Evolutionary conservation across 2,888 invertebrate genomes (phyloP), one percentile per base, ranked within the genome.

Genomic region (Suillia variegata): DNA sequence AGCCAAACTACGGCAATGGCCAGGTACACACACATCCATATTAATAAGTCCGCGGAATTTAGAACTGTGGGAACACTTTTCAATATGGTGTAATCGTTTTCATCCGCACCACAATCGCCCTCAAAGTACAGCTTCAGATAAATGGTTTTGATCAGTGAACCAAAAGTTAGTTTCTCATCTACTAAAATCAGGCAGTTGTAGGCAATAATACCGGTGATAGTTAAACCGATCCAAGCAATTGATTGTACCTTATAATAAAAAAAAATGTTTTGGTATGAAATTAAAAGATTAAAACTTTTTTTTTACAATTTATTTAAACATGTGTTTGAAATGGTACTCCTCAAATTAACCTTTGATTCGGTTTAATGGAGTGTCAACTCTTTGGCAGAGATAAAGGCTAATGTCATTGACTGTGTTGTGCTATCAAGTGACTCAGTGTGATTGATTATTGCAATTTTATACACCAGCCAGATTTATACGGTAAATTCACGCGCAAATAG

Each of bases 121-220:
- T 71, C 69, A 65, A 82, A 82, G 54, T 82, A 82, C n/a, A 81
- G 58, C n/a, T 77, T 71, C 54, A 76, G 75, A 58, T 81, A 75
- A 6, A 79, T 70, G 12, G 71, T 70, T 60, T 71, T 70, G 3
- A 79, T 63, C 13, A 74, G 52, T 13, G 70, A 66, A 17, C 75
- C 79, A 59, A 69, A 76, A 4, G 58, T 72, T 18, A 74, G 50
- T 0, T 26, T 0, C 2, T 62, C 12, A 2, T 67, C 59, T n/a
- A 79, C 69, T 17, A 70, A 68, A 33, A 82, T 64, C 8, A 73
- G 62, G 59, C 82, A 80, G 50, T 69, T 76, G 60, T 80, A 80
- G 10, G 82, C 73, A 24, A 82, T 54, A 38, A 83, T 80, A 1
- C 79, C 81, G n/a, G 76, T 71, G 21, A 82, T 69, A 8, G 81